Conservation (phyloP, 1,140 invertebrate genomes). For the Onthophagus taurus region DNA sequence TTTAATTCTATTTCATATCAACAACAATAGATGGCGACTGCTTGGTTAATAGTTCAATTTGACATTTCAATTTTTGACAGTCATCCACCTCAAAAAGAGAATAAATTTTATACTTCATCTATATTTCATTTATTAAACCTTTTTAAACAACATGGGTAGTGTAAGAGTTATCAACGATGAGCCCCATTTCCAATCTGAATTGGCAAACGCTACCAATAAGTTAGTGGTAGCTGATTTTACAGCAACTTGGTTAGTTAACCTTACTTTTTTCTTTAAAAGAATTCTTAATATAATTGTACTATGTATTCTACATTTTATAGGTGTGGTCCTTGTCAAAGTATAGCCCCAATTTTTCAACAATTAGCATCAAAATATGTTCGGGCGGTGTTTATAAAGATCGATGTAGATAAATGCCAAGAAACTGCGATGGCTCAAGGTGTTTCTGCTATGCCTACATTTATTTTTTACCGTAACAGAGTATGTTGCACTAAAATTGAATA, state of each 20-base stretch:
- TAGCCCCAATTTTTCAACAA: slow-evolving; percentile 84
- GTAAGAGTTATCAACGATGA: slow-evolving; percentile 56
- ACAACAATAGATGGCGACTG: too few relatives aligned
- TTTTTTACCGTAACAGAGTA: slow-evolving; percentile 84
- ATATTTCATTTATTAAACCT: too few relatives aligned
- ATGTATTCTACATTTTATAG: slow-evolving; percentile 39
- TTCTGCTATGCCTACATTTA: slow-evolving; percentile 95
- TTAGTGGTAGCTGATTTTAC: slow-evolving; percentile 93
- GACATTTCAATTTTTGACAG: too few relatives aligned
- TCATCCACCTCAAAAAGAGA: too few relatives aligned
- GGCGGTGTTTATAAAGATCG: slow-evolving; percentile 90
- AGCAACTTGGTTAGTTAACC: slow-evolving; percentile 73
- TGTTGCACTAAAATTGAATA: slow-evolving; percentile 13
- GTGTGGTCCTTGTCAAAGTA: slow-evolving; percentile 91
- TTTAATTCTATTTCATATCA: too few relatives aligned
- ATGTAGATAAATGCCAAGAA: slow-evolving; percentile 82
- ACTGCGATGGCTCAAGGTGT: slow-evolving; percentile 79
- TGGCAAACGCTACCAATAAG: slow-evolving; percentile 69
- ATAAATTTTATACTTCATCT: too few relatives aligned
- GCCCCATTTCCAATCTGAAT: slow-evolving; percentile 71
- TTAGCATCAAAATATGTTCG: slow-evolving; percentile 76
- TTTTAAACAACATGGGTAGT: slow-evolving; percentile 23
- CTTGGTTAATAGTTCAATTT: too few relatives aligned
- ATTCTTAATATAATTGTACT: background rate
- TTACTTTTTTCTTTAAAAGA: too few relatives aligned